phyloP scores from a whole-genome alignment of 2,797 vertebrate genomes.

The Harpagifer antarcticus region DNA sequence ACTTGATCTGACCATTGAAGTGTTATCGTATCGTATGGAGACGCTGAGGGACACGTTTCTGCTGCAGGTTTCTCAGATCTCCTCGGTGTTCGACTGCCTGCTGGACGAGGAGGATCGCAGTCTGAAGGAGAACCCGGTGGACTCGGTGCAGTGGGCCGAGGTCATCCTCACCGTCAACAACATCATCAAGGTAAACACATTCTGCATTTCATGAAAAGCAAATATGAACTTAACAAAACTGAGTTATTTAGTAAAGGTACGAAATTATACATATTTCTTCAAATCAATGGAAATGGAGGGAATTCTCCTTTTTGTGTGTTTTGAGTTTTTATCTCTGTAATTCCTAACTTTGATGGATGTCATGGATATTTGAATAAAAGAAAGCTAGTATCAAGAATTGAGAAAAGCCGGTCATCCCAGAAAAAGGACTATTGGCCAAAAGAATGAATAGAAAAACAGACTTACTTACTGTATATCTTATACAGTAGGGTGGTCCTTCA shows the following conservation, averaged over 20 bases:
- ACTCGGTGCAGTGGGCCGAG: conserved; percentile 91
- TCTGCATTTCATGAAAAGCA: too few species aligned
- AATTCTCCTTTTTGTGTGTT: not conserved
- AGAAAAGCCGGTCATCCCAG: too few species aligned
- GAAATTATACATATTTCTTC: too few species aligned
- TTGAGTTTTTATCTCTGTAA: not conserved
- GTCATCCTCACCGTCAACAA: conserved; percentile 89
- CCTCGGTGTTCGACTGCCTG: conserved; percentile 91
- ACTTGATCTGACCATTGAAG: too few species aligned
- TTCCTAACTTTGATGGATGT: not conserved
- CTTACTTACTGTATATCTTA: too few species aligned
- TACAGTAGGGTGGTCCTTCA: too few species aligned
- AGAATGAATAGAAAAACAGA: too few species aligned
- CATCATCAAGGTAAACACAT: conserved; percentile 89
- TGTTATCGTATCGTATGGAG: too few species aligned
- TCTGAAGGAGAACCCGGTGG: conserved; percentile 85
- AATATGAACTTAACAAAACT: not conserved
- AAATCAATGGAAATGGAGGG: not conserved
- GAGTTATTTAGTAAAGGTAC: not conserved
- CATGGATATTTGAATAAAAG: not conserved
- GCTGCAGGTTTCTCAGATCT: conserved; percentile 92
- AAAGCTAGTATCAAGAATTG: too few species aligned
- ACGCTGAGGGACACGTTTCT: not conserved
- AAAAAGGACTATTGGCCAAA: too few species aligned
- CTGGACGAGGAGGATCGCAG: conserved; percentile 92